These are phyloP conservation scores for Stenichneumon culpator DNA, from an alignment of 2,888 invertebrate species.

Conservation along the genomic window DNA sequence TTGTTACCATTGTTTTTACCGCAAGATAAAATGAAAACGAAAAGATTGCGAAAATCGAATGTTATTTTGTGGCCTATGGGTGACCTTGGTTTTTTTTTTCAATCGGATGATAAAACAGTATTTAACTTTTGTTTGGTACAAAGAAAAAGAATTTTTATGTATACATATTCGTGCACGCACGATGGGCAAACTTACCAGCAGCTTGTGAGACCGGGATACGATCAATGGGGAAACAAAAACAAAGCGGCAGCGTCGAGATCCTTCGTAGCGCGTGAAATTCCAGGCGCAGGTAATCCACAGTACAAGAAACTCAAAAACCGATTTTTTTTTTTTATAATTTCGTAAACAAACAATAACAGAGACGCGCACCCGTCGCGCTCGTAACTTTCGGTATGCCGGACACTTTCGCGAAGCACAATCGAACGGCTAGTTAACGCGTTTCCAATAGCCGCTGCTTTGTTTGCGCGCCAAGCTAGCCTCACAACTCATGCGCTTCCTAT, in stretches of 20 bases:
- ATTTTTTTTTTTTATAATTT: not conserved
- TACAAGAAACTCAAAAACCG: not conserved
- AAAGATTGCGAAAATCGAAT: too few species aligned
- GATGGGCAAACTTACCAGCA: constrained; percentile 3
- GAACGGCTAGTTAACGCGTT: not conserved
- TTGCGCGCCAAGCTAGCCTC: constrained; percentile 14
- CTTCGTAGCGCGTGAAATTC: not conserved
- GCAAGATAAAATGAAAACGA: too few species aligned
- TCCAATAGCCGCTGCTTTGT: constrained; percentile 4
- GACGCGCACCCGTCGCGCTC: not conserved
- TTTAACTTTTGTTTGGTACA: too few species aligned
- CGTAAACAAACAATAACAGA: not conserved
- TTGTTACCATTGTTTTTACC: too few species aligned
- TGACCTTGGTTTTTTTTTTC: not conserved
- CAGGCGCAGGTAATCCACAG: constrained; percentile 1
- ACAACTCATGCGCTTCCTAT: not conserved
- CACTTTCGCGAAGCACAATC: constrained; percentile 16
- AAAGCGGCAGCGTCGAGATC: not conserved
- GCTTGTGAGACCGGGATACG: not conserved
- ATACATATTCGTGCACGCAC: not conserved
- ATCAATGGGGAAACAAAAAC: not conserved
- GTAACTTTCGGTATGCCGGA: not conserved
- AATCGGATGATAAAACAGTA: not conserved
- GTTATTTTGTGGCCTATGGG: too few species aligned
- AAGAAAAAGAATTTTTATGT: too few species aligned